Evolutionary conservation across 2,888 invertebrate genomes (phyloP), one percentile per base, ranked within the genome.

Genomic region (Brachyptera putata): DNA sequence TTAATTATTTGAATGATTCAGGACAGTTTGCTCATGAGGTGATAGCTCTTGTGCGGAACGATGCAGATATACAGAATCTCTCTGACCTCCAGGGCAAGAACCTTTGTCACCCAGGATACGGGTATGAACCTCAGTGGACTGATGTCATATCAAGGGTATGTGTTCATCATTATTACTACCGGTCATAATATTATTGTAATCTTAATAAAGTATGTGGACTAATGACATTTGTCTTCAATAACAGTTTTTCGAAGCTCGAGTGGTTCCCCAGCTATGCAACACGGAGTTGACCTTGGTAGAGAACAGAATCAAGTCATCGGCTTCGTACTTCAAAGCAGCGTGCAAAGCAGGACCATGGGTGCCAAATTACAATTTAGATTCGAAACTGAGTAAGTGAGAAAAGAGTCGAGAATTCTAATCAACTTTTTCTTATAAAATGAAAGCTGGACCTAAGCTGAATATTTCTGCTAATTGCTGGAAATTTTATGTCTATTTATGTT

Each of bases 281-380:
- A 79, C 84, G 0, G 79, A 76, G 0, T 71, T 86, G 37, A 85
- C 88, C 0, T 71, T 88, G n/a, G 79, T 83, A 0, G 91, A 91
- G 74, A 89, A 94, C 71, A 81, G 87, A 36, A 80, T 95, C 16
- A 83, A 84, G 61, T 82, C 89, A 0, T 80, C 89, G 0, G 82
- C 90, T 0, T 77, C 80, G 49, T 92, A 83, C 76, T 95, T 95
- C 74, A 81, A 82, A 2, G 77, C 81, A 16, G 88, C 91, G 24
- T 96, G 95, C 72, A 89, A 91, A 66, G 89, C 95, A 0, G 95
- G 95, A 0, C 82, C 85, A 0, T 93, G 92, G 92, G 84, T 88
- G 0, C 80, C 83, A 0, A 87, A 91, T 70, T 72, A 76, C 0
- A 66, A 71, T 0, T 76, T 84, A 25, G 89, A 91, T 68, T 72